These are phyloP conservation scores for Meliscaeva auricollis DNA, from an alignment of 2,888 invertebrate species.

Conservation along the genomic window DNA sequence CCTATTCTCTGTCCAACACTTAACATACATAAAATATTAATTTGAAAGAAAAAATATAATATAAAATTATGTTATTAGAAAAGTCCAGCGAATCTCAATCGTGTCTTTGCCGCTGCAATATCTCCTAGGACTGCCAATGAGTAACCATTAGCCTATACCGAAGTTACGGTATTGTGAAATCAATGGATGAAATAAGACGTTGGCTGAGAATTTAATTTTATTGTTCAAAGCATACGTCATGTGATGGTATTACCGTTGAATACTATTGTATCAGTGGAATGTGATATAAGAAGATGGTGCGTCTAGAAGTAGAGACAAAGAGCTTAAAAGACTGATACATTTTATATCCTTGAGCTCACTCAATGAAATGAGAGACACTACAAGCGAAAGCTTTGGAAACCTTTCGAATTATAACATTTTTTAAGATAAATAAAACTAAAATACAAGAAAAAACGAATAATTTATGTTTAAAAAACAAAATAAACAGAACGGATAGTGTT, in stretches of 20 bases:
- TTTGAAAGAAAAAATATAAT: constrained; percentile 43
- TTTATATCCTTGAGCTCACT: not conserved
- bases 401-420: not conserved
- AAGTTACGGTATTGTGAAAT: constrained; percentile 20
- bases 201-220: constrained; percentile 20
- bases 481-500: too few relatives aligned
- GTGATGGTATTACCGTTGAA: not conserved
- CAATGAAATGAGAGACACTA: not conserved
- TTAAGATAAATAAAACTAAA: too few relatives aligned
- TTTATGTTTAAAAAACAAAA: too few relatives aligned
- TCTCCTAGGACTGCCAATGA: constrained; percentile 41
- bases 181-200: constrained; percentile 11
- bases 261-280: not conserved
- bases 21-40: constrained; percentile 3
- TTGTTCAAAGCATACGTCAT: not conserved
- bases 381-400: not conserved
- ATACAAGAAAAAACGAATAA: too few relatives aligned
- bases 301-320: not conserved
- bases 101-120: constrained; percentile 53
- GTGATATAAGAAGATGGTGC: not conserved
- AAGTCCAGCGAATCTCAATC: constrained; percentile 41
- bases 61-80: constrained; percentile 64
- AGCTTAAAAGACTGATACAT: not conserved
- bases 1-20: too few relatives aligned
- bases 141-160: constrained; percentile 13